Evolutionary conservation across 2,113 vertebrate genomes (phyloP).

Genomic region (Mobula hypostoma): DNA sequence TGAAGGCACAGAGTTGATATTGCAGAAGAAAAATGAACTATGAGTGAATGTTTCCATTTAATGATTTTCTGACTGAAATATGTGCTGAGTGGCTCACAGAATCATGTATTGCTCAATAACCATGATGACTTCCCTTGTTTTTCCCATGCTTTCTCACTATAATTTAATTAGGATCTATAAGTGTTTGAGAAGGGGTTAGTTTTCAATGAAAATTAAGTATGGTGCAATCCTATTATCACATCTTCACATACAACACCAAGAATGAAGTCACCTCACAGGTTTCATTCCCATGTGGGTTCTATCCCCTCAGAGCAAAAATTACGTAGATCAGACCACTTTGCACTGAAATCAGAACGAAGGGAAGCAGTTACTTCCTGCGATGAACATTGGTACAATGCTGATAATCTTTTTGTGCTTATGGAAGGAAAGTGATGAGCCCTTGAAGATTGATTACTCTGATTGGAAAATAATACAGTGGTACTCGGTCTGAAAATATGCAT

Average conservation of each 20-base stretch:
- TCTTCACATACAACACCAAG: not conserved
- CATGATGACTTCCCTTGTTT: not conserved
- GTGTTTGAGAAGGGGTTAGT: not conserved
- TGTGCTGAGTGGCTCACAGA: not conserved
- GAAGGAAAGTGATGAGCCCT: not conserved
- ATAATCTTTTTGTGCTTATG: not conserved
- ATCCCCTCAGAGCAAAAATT: too few species aligned
- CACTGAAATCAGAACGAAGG: not conserved
- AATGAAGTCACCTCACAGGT: not conserved
- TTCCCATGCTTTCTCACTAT: not conserved
- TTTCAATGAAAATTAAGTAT: not conserved
- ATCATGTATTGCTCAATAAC: constrained; percentile 27
- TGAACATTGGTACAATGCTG: not conserved
- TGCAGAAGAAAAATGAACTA: not conserved
- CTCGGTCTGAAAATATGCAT: not conserved
- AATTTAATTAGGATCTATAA: constrained; percentile 21
- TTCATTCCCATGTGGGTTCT: too few species aligned
- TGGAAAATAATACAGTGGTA: not conserved
- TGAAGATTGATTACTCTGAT: not conserved
- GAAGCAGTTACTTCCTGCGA: not conserved
- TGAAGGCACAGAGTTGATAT: not conserved
- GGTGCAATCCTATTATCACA: not conserved
- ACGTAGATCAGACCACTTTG: not conserved
- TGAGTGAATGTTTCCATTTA: not conserved
- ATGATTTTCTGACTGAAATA: constrained; percentile 28